These are phyloP conservation scores for Dyspetes luteomarginatus DNA, from an alignment of 2,888 invertebrate genomes.

Conservation along the genomic window DNA sequence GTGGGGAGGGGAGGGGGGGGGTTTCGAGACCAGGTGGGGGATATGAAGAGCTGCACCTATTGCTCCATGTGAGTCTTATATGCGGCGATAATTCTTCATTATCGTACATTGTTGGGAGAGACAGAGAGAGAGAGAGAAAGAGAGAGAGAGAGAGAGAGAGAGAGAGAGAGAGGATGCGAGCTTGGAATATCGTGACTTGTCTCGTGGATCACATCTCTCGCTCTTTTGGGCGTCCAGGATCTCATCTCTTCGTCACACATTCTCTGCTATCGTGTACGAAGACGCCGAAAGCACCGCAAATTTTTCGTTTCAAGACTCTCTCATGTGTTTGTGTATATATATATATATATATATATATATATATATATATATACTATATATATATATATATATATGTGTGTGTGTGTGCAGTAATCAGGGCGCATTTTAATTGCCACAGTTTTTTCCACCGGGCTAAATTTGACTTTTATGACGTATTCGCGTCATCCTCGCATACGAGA, in stretches of 20 bases:
- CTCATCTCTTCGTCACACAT: constrained; percentile 61
- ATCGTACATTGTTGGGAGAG: constrained; percentile 82
- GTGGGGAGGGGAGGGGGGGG: neutral
- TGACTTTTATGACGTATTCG: constrained; percentile 71
- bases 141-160: constrained; percentile 63
- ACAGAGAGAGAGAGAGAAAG: constrained; percentile 11
- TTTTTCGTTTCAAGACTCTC: neutral
- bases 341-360: constrained; percentile 63
- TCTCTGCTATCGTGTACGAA: neutral
- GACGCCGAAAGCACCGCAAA: neutral
- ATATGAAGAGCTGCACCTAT: constrained; percentile 75
- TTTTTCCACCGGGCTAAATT: constrained; percentile 71
- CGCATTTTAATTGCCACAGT: constrained; percentile 77
- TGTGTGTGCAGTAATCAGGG: constrained; percentile 74
- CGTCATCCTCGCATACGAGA: constrained; percentile 11
- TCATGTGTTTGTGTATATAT: neutral
- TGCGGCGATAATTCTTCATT: constrained; percentile 83
- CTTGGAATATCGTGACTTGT: constrained; percentile 49
- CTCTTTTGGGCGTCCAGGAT: constrained; percentile 48
- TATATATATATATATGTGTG: constrained; percentile 14
- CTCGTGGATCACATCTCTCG: constrained; percentile 51
- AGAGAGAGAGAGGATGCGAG: constrained; percentile 57
- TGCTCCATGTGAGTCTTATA: constrained; percentile 75
- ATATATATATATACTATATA: constrained; percentile 45
- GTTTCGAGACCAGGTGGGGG: too few species aligned